Evolutionary conservation across 2,888 invertebrate genomes (phyloP).

Genomic region (Cataglyphis cursor): DNA sequence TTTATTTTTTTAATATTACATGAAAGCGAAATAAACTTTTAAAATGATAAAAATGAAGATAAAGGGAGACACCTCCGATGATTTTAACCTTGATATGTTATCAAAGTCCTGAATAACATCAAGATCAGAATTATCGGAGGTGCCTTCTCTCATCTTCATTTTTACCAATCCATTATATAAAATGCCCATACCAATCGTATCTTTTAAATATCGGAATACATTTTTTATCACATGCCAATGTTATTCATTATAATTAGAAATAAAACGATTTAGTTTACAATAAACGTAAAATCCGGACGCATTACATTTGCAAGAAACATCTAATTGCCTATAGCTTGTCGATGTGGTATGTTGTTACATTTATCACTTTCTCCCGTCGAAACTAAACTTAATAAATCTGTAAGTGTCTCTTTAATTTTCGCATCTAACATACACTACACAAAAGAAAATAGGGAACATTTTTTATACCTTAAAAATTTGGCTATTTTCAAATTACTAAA

Average conservation of each 20-base stretch:
- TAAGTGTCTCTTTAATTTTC: background rate
- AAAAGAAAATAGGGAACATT: too few relatives aligned
- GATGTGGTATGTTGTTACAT: background rate
- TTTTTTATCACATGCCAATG: constrained; percentile 3
- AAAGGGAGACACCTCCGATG: too few relatives aligned
- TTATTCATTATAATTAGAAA: background rate
- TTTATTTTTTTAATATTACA: background rate
- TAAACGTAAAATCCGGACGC: constrained; percentile 2
- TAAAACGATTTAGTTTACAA: constrained; percentile 18
- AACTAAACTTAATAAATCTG: background rate
- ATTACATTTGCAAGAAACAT: constrained; percentile 9
- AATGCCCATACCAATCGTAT: background rate
- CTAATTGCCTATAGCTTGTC: background rate
- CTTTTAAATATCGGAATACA: constrained; percentile 18
- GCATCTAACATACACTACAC: background rate
- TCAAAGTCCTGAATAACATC: too few relatives aligned
- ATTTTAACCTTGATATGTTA: too few relatives aligned
- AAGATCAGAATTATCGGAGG: too few relatives aligned
- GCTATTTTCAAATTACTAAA: too few relatives aligned
- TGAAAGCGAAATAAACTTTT: background rate
- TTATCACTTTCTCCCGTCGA: background rate
- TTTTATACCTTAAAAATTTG: too few relatives aligned
- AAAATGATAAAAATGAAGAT: too few relatives aligned
- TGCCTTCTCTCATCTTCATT: too few relatives aligned
- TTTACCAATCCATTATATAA: background rate